Base-by-base conservation (phyloP, 2,797 vertebrate genomes). In the Rhinatrema bivittatum region DNA sequence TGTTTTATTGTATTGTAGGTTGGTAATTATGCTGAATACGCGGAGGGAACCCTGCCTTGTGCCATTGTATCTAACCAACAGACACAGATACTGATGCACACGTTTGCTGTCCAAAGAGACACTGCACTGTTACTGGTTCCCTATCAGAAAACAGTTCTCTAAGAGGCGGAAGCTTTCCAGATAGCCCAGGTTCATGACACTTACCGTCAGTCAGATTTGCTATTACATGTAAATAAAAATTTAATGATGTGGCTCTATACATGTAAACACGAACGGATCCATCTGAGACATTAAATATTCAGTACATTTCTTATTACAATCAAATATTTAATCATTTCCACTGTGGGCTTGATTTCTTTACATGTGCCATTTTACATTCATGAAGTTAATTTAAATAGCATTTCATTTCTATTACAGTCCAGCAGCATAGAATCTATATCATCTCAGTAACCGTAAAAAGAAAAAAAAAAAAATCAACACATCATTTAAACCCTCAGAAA, bases 401-500 rank as follows among this genome's bases (percentile, higher is more conserved):
- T 16, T 26, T 48, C 50, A n/a, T 45, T 69, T 53, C 61, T 56
- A 61, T 53, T 43, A 47, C 58, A 59, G 48, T 40, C 50, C 33
- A 47, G 52, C 50, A 7, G 55, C 32, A 12, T 20, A n/a, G n/a
- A n/a, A n/a, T n/a, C n/a, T 32, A 39, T 46, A 46, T 37, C 39
- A 46, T 37, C 39, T 5, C 21, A 26, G 50, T 57, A 38, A 46
- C 65, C 52, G 36, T 48, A 53, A 49, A 60, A n/a, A n/a, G n/a
- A 59, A 63, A 76, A 60, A n/a, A n/a, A 59, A 63, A 76, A 60
- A 63, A 54, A 64, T 53, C 36, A 40, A 19, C 46, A 47, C 46
- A 51, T 55, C 46, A 51, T 55, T 46, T 30, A 36, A 53, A 56
- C 67, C 68, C 55, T 55, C 68, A 58, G 74, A 73, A 68, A 71